Evolutionary conservation across 2,113 vertebrate species (phyloP).

Genomic region (Antechinus flavipes): DNA sequence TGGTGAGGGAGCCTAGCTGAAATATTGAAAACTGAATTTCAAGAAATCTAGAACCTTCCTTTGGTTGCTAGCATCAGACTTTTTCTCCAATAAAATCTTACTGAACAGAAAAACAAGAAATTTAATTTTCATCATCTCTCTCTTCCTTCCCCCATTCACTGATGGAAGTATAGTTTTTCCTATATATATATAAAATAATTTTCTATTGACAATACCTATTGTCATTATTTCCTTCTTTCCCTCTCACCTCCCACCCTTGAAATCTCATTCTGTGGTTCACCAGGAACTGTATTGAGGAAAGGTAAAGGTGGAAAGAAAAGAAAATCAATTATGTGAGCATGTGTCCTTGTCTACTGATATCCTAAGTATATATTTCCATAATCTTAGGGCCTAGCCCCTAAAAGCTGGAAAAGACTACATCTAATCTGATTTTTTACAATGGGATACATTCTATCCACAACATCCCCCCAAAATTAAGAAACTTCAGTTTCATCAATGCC

Average conservation of each 20-base stretch:
- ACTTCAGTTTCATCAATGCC: neutral
- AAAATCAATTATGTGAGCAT: neutral
- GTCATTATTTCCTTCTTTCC: neutral
- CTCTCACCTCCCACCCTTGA: too few relatives aligned
- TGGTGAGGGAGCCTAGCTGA: slow-evolving; percentile 76
- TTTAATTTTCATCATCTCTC: slow-evolving; percentile 44
- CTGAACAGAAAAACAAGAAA: slow-evolving; percentile 65
- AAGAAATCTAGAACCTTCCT: slow-evolving; percentile 65
- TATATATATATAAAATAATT: slow-evolving; percentile 21
- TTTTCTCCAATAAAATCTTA: slow-evolving; percentile 63
- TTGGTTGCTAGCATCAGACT: neutral
- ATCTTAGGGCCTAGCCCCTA: neutral
- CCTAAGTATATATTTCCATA: neutral
- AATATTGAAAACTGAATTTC: slow-evolving; percentile 78
- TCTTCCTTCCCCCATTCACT: slow-evolving; percentile 48
- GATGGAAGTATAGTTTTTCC: neutral
- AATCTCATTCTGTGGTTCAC: neutral
- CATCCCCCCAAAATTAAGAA: neutral
- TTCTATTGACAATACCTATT: neutral
- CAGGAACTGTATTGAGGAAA: neutral
- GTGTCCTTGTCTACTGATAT: neutral
- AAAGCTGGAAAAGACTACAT: neutral
- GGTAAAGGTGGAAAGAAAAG: slow-evolving; percentile 1
- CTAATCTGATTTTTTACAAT: neutral
- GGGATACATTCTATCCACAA: neutral